Evolutionary conservation across 2,113 vertebrate species (phyloP).

Genomic region (Nannospalax galili): DNA sequence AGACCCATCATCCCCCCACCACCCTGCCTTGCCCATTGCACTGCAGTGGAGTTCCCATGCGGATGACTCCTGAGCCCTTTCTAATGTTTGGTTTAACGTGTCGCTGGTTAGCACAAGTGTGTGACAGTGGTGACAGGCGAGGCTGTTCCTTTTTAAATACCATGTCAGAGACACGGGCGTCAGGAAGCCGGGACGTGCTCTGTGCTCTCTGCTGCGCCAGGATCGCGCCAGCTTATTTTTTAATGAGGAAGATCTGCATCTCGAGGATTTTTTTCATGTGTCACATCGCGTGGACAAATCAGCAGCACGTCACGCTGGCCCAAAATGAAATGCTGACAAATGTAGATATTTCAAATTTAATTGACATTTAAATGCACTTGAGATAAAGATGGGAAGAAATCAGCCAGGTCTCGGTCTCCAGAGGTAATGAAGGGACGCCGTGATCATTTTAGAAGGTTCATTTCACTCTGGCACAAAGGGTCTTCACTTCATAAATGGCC

Average conservation of each 20-base stretch:
- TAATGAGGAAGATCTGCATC: slow-evolving; percentile 97
- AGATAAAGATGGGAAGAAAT: slow-evolving; percentile 88
- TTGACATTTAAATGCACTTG: slow-evolving; percentile 96
- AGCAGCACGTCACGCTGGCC: slow-evolving; percentile 91
- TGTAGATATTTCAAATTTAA: slow-evolving; percentile 99
- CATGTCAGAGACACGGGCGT: slow-evolving; percentile 89
- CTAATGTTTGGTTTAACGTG: slow-evolving; percentile 90
- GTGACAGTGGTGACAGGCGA: slow-evolving; percentile 92
- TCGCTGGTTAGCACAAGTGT: slow-evolving; percentile 87
- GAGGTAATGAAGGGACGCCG: slow-evolving; percentile 84
- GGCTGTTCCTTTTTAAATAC: slow-evolving; percentile 95
- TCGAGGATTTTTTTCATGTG: slow-evolving; percentile 90
- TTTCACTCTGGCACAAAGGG: slow-evolving; percentile 60
- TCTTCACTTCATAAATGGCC: slow-evolving; percentile 41
- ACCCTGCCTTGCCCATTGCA: slow-evolving; percentile 80
- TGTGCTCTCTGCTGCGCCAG: slow-evolving; percentile 85
- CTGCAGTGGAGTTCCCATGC: slow-evolving; percentile 78
- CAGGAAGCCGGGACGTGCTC: slow-evolving; percentile 87
- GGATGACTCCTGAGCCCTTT: slow-evolving; percentile 86
- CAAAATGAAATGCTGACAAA: slow-evolving; percentile 99
- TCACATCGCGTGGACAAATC: slow-evolving; percentile 96
- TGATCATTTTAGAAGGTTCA: slow-evolving; percentile 73
- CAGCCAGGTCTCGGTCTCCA: slow-evolving; percentile 85
- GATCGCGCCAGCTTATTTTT: slow-evolving; percentile 88
- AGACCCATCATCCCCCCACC: slow-evolving; percentile 75